phyloP scores from a whole-genome alignment of 2,888 invertebrate genomes.

The Parnassius apollo region DNA sequence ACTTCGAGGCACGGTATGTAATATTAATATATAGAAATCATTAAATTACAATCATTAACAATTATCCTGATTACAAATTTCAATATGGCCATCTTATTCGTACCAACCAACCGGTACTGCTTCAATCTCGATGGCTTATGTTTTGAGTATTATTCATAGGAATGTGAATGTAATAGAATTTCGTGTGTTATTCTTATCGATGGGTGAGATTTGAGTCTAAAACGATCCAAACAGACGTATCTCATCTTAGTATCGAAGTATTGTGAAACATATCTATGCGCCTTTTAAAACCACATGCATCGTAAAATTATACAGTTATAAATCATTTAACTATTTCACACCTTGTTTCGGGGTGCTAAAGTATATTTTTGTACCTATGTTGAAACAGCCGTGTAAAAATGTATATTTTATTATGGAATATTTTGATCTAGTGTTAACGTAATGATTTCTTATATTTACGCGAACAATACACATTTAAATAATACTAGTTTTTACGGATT shows the following conservation, averaged over 20 bases:
- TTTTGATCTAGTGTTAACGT: background rate
- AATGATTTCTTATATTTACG: too few relatives aligned
- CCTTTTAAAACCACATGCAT: background rate
- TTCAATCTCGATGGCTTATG: slow-evolving; percentile 1
- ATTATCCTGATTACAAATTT: too few relatives aligned
- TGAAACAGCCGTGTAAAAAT: background rate
- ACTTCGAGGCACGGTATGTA: too few relatives aligned
- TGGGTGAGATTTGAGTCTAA: background rate
- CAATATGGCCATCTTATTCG: background rate
- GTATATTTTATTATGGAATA: background rate
- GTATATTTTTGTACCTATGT: background rate
- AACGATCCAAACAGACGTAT: slow-evolving; percentile 5
- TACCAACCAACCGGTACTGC: slow-evolving; percentile 3
- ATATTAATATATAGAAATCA: too few relatives aligned
- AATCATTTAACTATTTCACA: slow-evolving; percentile 3
- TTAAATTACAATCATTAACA: too few relatives aligned
- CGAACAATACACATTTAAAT: too few relatives aligned
- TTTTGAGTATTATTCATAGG: slow-evolving; percentile 16
- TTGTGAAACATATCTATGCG: background rate
- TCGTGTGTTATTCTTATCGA: slow-evolving; percentile 14
- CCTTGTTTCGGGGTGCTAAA: background rate
- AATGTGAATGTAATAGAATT: slow-evolving; percentile 6
- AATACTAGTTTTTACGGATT: too few relatives aligned
- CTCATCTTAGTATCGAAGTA: slow-evolving; percentile 1
- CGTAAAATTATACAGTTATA: background rate